Percentiles rank a stretch among this genome's conserved stretches.
Conservation (phyloP, 2,113 vertebrate genomes). For the Anguilla rostrata region DNA sequence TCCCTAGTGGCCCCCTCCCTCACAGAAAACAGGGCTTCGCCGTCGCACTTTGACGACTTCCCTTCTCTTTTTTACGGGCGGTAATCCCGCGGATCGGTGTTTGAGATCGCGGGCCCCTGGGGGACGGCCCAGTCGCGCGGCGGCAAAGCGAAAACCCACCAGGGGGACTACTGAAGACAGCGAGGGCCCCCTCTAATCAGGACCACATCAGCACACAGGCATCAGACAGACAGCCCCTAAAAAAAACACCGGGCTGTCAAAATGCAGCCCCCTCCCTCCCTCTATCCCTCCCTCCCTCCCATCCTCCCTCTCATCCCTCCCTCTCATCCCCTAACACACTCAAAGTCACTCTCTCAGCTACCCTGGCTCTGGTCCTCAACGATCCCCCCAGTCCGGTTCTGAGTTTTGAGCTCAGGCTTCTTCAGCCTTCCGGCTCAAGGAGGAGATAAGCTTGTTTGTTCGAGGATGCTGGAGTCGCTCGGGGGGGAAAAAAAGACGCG, state of each 20-base stretch:
- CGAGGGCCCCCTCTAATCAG: neutral
- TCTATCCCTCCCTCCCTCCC: too few species aligned
- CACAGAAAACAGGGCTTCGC: neutral
- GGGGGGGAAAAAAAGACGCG: neutral
- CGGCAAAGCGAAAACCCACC: neutral
- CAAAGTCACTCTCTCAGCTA: neutral
- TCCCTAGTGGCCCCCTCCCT: neutral
- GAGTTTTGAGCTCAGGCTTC: neutral
- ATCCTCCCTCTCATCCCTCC: neutral
- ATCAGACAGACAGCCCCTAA: neutral
- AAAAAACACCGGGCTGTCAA: neutral
- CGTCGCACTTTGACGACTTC: neutral
- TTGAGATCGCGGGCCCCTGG: neutral
- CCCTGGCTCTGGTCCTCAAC: neutral
- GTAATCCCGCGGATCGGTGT: neutral
- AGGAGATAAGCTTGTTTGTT: neutral
- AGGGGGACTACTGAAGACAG: neutral
- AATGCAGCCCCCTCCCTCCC: neutral
- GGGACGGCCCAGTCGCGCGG: neutral
- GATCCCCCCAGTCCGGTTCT: neutral
- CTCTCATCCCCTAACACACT: neutral
- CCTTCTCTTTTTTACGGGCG: neutral
- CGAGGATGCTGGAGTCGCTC: neutral
- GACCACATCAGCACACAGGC: neutral
- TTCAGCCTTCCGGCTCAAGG: neutral